These are phyloP conservation scores for Podarcis raffonei DNA, from an alignment of 2,113 vertebrate species.

Conservation along the genomic window DNA sequence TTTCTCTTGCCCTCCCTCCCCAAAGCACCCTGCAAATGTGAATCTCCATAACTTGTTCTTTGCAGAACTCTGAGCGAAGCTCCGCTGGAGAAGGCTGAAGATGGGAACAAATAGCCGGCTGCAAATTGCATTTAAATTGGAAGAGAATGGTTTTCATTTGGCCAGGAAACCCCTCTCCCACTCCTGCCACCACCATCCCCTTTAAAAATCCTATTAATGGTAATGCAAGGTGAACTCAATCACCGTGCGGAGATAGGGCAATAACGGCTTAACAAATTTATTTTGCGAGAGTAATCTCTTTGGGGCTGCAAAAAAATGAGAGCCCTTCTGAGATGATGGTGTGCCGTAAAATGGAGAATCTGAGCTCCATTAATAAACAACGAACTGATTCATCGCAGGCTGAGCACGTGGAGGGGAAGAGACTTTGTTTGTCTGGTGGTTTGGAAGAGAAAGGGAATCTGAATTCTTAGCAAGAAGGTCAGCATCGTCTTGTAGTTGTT, in stretches of 20 bases:
- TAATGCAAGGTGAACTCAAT: constrained; percentile 51
- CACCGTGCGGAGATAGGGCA: constrained; percentile 55
- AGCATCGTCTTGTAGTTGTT: background rate
- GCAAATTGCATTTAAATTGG: constrained; percentile 60
- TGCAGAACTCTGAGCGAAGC: constrained; percentile 45
- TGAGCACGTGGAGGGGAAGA: background rate
- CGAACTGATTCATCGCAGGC: constrained; percentile 10
- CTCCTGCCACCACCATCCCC: background rate
- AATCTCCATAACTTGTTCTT: constrained; percentile 50
- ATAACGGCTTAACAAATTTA: constrained; percentile 50
- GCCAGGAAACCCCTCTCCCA: constrained; percentile 33
- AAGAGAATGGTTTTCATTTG: constrained; percentile 62
- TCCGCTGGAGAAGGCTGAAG: constrained; percentile 1
- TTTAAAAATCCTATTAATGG: constrained; percentile 64
- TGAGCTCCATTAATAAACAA: constrained; percentile 12
- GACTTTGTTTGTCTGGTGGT: background rate
- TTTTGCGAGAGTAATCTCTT: constrained; percentile 51
- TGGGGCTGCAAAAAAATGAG: constrained; percentile 25
- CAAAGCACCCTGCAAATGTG: constrained; percentile 43
- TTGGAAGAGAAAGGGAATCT: background rate
- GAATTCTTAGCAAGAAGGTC: background rate
- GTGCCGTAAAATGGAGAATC: constrained; percentile 42
- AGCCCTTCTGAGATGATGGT: constrained; percentile 22
- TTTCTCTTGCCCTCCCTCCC: constrained; percentile 56
- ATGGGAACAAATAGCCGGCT: constrained; percentile 38